A percentile compares a stretch with the other conserved stretches of the same genome.
Evolutionary conservation across 1,140 invertebrate species (phyloP).

Genomic region (Pogonognathellus flavescens): DNA sequence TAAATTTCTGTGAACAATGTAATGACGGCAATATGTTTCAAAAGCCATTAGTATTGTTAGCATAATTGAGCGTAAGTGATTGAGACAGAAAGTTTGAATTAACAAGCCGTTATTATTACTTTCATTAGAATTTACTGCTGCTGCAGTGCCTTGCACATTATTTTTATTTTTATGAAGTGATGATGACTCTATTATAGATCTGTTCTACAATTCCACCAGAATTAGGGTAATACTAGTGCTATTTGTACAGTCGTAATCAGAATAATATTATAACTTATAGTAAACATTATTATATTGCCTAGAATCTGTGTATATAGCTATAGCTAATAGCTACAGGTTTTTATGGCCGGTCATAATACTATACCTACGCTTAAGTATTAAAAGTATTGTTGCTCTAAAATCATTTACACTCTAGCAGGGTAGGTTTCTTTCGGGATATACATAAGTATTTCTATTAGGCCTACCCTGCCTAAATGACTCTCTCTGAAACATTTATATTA

Average conservation of each 20-base stretch:
- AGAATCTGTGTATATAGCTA: neutral
- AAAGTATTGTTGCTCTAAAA: too few relatives aligned
- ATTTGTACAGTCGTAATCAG: neutral
- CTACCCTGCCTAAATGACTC: too few relatives aligned
- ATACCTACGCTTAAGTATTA: too few relatives aligned
- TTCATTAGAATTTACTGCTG: slow-evolving; percentile 39
- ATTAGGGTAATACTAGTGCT: neutral
- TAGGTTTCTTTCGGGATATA: too few relatives aligned
- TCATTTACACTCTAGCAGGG: too few relatives aligned
- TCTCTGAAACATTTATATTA: too few relatives aligned
- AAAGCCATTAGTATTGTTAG: slow-evolving; percentile 49
- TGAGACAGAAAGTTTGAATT: slow-evolving; percentile 37
- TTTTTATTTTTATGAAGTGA: slow-evolving; percentile 59
- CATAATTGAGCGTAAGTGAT: slow-evolving; percentile 58
- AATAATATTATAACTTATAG: neutral
- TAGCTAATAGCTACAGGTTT: slow-evolving; percentile 2
- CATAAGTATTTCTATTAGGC: too few relatives aligned
- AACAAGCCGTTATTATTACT: slow-evolving; percentile 19
- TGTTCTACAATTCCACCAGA: neutral
- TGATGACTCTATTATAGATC: slow-evolving; percentile 61
- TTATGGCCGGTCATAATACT: too few relatives aligned
- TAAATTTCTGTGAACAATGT: slow-evolving; percentile 35
- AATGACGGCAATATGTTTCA: slow-evolving; percentile 46
- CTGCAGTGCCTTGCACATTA: slow-evolving; percentile 18
- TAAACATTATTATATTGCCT: neutral